Base-by-base conservation (phyloP, 2,113 vertebrate species). In the Lasiurus borealis region DNA sequence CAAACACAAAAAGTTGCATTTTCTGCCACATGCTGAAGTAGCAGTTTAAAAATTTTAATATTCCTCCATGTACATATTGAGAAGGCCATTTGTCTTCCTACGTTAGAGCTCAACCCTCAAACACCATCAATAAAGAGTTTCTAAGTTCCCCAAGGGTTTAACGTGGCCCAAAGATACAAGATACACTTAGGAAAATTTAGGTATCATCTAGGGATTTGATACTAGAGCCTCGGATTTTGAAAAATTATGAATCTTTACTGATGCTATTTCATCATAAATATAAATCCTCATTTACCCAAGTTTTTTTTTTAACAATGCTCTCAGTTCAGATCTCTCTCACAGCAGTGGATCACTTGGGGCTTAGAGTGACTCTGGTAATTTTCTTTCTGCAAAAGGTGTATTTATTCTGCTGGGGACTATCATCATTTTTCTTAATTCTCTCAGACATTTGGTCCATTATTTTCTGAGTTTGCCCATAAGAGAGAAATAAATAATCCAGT, bases 371-470 rank as follows among this genome's bases (percentile, higher is more conserved):
- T 3, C 73, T 54, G 40, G 52, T 94, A 96, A 95, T 95, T 96
- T 85, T 95, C 50, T 93, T 97, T 96, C 95, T 94, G 85, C 81
- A 78, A 96, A 95, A 94, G 92, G 64, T 78, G 25, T 90, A 89
- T 97, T 95, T 96, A 94, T 97, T 96, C 95, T 97, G 25, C 44
- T 94, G 93, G 77, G 80, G 23, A 52, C 91, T 96, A 91, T 93
- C 91, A 94, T 94, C 66, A 92, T 97, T 97, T 97, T 90, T 97
- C 95, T 95, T 90, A 73, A 97, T 90, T 98, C 68, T 72, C 36
- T 29, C 85, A 97, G 98, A 96, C 85, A 95, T 95, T 97, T 95
- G 95, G 77, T 95, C 96, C 92, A 85, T 98, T 98, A 96, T 94
- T 77, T 94, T 93, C 77, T 31, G 93, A 96, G 62, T 97, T 96